These are phyloP conservation scores for Andrena haemorrhoa DNA, from an alignment of 2,888 invertebrate genomes.

Conservation along the genomic window DNA sequence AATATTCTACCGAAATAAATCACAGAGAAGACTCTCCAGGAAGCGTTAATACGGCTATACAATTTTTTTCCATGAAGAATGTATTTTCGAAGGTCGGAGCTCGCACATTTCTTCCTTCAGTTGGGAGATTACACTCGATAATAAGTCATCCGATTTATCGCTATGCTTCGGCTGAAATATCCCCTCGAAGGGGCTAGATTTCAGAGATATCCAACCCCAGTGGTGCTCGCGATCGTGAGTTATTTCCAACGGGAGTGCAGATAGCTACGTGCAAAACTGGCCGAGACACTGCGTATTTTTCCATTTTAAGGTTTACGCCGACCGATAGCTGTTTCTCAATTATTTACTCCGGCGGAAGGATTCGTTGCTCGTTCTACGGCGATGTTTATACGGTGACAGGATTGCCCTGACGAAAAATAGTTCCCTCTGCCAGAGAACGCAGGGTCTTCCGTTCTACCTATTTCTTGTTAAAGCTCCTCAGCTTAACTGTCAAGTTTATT, in stretches of 20 bases:
- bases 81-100: constrained; percentile 44
- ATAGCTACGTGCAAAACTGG: constrained; percentile 70
- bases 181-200: constrained; percentile 59
- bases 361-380: constrained; percentile 4
- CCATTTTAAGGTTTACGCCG: constrained; percentile 73
- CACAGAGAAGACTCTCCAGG: background rate
- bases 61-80: constrained; percentile 21
- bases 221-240: constrained; percentile 65
- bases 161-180: constrained; percentile 61
- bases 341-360: constrained; percentile 55
- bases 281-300: constrained; percentile 75
- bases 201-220: constrained; percentile 43
- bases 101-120: constrained; percentile 65
- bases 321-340: constrained; percentile 78
- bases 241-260: constrained; percentile 57
- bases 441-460: background rate
- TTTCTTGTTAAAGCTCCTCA: background rate
- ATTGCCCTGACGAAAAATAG: background rate
- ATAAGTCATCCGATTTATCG: constrained; percentile 72
- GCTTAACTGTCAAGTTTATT: background rate
- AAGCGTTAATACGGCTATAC: constrained; percentile 12
- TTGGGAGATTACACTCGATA: constrained; percentile 62
- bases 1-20: background rate
- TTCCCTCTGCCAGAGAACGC: background rate
- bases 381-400: constrained; percentile 27